Percentiles rank a stretch among this genome's conserved stretches.
Evolutionary conservation across 2,113 vertebrate species (phyloP).

Genomic region (Solea solea): DNA sequence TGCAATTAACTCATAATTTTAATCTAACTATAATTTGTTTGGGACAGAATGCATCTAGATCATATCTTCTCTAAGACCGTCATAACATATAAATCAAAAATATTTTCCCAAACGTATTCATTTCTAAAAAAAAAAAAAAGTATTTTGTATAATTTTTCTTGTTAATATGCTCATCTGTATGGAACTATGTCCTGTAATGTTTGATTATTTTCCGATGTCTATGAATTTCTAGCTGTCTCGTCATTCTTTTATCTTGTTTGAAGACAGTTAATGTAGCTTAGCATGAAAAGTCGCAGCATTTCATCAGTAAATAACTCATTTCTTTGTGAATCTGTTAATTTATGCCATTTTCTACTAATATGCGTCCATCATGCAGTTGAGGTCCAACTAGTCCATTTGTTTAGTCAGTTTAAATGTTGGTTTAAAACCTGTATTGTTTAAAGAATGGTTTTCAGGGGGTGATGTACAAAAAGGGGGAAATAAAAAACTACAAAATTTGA

Average conservation of each 20-base stretch:
- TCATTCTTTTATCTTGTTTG: constrained; percentile 74
- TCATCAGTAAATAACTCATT: constrained; percentile 78
- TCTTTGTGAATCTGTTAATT: constrained; percentile 75
- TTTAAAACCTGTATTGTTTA: constrained; percentile 82
- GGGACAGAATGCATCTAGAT: constrained; percentile 71
- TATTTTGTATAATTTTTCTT: constrained; percentile 83
- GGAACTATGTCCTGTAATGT: constrained; percentile 76
- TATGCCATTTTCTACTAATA: constrained; percentile 72
- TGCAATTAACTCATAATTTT: constrained; percentile 50
- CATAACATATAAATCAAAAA: constrained; percentile 77
- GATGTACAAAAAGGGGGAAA: constrained; percentile 78
- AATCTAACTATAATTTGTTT: constrained; percentile 64
- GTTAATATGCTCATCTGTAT: constrained; percentile 79
- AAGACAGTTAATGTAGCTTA: constrained; percentile 77
- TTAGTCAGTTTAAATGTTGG: constrained; percentile 80
- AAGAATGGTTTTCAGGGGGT: constrained; percentile 79
- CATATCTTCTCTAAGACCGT: constrained; percentile 70
- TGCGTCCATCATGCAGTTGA: constrained; percentile 66
- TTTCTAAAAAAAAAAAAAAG: constrained; percentile 66
- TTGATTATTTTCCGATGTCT: constrained; percentile 73
- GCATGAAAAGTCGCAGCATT: constrained; percentile 71
- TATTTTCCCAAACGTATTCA: constrained; percentile 79
- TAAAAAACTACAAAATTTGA: constrained; percentile 80
- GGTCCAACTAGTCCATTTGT: constrained; percentile 75
- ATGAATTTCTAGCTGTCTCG: constrained; percentile 68